Evolutionary conservation across 2,888 invertebrate species (phyloP).

Genomic region (Oligia latruncula): DNA sequence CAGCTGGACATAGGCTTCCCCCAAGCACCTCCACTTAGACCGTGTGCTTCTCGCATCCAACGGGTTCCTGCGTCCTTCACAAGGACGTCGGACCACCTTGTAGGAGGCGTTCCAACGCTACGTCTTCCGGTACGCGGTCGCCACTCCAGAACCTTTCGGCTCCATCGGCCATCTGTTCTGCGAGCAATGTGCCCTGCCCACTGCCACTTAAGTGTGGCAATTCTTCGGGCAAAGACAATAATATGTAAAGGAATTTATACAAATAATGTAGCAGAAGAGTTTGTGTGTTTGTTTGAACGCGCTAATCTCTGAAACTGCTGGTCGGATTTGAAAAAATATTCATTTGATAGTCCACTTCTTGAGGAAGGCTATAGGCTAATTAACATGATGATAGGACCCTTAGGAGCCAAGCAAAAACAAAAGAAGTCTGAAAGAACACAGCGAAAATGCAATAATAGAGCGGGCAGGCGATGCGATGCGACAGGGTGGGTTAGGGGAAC

Average conservation of each 20-base stretch:
- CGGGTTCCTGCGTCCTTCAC: too few relatives aligned
- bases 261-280: not conserved
- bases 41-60: too few relatives aligned
- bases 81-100: too few relatives aligned
- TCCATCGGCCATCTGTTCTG: too few relatives aligned
- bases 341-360: not conserved
- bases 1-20: too few relatives aligned
- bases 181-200: too few relatives aligned
- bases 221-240: too few relatives aligned
- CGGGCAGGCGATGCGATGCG: not conserved
- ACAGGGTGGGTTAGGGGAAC: not conserved
- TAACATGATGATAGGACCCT: not conserved
- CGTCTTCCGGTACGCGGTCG: too few relatives aligned
- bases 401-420: not conserved
- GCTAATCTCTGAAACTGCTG: not conserved
- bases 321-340: not conserved
- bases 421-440: not conserved
- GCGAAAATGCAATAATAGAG: not conserved
- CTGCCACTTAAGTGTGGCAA: too few relatives aligned
- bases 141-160: too few relatives aligned
- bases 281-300: not conserved
- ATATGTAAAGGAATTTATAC: not conserved
- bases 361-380: not conserved
- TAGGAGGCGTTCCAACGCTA: too few relatives aligned
- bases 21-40: too few relatives aligned